Evolutionary conservation across 2,797 vertebrate genomes (phyloP).

Genomic region (Eulemur rubriventer): DNA sequence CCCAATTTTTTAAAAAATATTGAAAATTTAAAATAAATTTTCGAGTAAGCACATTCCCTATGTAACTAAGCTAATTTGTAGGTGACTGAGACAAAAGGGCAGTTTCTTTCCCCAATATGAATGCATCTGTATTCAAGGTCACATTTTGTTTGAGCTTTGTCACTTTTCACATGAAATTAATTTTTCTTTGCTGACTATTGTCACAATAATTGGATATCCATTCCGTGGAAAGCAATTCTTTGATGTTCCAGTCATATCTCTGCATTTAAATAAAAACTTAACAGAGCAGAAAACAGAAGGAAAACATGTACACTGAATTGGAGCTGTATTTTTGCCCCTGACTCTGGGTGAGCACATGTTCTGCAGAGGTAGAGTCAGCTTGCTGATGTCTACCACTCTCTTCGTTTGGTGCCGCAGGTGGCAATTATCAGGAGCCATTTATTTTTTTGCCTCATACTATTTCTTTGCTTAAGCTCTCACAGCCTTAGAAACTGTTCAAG

Average conservation of each 20-base stretch:
- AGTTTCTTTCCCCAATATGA: neutral
- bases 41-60: neutral
- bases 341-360: neutral
- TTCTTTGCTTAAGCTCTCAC: conserved; percentile 46
- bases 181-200: conserved; percentile 60
- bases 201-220: conserved; percentile 59
- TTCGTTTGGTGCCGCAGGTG: neutral
- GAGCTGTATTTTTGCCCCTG: neutral
- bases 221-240: conserved; percentile 55
- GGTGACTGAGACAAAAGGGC: neutral
- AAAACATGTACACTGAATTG: neutral
- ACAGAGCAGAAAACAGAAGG: conserved; percentile 47
- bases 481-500: conserved; percentile 49
- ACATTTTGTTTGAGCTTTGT: conserved; percentile 58
- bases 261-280: conserved; percentile 62
- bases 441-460: neutral
- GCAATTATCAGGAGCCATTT: conserved; percentile 1
- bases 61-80: neutral
- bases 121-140: conserved; percentile 53
- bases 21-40: conserved; percentile 18
- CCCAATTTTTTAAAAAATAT: neutral
- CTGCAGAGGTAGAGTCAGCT: neutral
- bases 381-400: neutral
- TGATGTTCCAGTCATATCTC: conserved; percentile 43
- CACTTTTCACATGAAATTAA: conserved; percentile 61